A percentile compares a stretch with the other conserved stretches of the same genome.
Conservation (phyloP, 2,113 vertebrate genomes). For the Pristiophorus japonicus region DNA sequence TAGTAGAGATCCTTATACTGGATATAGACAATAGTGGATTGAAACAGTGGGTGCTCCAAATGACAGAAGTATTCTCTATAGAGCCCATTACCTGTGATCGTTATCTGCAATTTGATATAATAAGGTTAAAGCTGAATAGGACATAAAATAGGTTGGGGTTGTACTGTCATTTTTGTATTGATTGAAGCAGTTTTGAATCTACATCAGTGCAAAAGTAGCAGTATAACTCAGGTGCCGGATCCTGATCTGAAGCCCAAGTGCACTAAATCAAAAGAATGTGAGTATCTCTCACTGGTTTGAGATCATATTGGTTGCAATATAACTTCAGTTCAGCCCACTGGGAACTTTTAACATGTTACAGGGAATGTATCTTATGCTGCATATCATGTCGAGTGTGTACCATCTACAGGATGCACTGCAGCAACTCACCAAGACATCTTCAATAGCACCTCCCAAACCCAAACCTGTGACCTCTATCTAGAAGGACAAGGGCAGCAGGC, state of each 20-base stretch:
- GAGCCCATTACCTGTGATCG: too few species aligned
- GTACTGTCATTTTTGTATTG: neutral
- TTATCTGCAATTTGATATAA: neutral
- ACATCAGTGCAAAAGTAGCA: neutral
- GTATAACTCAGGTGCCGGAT: neutral
- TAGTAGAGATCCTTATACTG: neutral
- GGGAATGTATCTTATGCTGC: neutral
- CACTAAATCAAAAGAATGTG: constrained; percentile 1
- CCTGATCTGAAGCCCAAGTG: neutral
- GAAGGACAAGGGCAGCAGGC: neutral
- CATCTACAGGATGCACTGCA: neutral
- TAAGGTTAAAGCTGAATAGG: neutral
- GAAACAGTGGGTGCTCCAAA: neutral
- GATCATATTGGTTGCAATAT: neutral
- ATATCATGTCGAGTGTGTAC: neutral
- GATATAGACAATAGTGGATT: neutral
- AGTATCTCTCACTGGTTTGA: neutral
- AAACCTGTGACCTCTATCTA: neutral
- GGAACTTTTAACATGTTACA: neutral
- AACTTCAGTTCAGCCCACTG: neutral
- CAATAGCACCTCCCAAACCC: too few species aligned
- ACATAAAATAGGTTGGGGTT: neutral
- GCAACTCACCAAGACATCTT: neutral
- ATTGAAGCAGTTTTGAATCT: neutral
- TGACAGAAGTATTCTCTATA: neutral